These are phyloP conservation scores for Dysmachus trigonus DNA, from an alignment of 2,888 invertebrate species.

Conservation along the genomic window DNA sequence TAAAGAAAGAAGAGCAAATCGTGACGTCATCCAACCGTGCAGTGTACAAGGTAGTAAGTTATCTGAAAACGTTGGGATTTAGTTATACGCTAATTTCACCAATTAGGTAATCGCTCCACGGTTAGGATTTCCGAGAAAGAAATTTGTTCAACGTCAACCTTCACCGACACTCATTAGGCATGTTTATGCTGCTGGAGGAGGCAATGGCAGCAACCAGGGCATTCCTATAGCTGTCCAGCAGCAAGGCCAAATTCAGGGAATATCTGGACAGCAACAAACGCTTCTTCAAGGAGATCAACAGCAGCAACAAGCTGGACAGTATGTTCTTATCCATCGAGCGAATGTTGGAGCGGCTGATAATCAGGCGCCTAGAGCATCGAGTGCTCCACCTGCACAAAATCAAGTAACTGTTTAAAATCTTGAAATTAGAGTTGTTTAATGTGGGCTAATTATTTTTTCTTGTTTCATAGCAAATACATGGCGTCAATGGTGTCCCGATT, in stretches of 20 bases:
- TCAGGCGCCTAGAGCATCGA: slow-evolving; percentile 82
- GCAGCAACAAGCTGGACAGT: slow-evolving; percentile 72
- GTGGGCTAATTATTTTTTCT: neutral
- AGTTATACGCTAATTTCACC: slow-evolving; percentile 1
- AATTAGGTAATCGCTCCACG: slow-evolving; percentile 57
- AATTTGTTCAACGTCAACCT: slow-evolving; percentile 68
- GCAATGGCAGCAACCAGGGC: slow-evolving; percentile 46
- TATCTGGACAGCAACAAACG: slow-evolving; percentile 40
- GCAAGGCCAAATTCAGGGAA: slow-evolving; percentile 45
- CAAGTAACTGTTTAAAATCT: slow-evolving; percentile 55
- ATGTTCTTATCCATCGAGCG: slow-evolving; percentile 82
- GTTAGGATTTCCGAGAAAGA: slow-evolving; percentile 63
- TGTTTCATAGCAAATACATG: slow-evolving; percentile 60
- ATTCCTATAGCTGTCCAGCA: slow-evolving; percentile 53
- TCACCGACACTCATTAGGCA: slow-evolving; percentile 73
- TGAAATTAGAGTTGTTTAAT: neutral
- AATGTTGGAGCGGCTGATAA: slow-evolving; percentile 69
- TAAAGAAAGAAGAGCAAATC: slow-evolving; percentile 53
- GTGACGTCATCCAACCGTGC: slow-evolving; percentile 57
- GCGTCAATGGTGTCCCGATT: slow-evolving; percentile 63
- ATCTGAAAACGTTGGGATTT: neutral
- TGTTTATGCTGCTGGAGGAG: slow-evolving; percentile 64
- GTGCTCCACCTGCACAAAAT: slow-evolving; percentile 80
- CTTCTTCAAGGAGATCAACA: slow-evolving; percentile 50
- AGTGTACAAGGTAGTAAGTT: slow-evolving; percentile 59